These are phyloP conservation scores for Eugnorisma glareosa DNA, from an alignment of 2,888 invertebrate genomes.

Conservation along the genomic window DNA sequence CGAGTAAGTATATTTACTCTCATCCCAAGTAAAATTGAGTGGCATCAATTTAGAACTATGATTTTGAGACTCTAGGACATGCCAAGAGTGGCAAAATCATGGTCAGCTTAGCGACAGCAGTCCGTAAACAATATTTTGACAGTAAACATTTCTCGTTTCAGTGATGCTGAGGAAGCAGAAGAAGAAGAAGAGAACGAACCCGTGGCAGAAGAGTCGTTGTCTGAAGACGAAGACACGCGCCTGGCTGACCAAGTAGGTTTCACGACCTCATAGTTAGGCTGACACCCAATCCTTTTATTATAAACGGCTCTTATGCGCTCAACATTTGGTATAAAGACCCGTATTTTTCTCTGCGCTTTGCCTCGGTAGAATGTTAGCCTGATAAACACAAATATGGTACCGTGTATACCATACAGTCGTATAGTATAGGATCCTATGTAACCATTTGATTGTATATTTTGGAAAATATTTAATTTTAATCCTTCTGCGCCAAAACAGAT, in stretches of 20 bases:
- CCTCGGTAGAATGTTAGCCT: background rate
- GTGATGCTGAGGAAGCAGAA: constrained; percentile 77
- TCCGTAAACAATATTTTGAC: background rate
- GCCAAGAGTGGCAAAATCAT: background rate
- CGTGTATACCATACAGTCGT: background rate
- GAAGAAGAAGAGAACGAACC: constrained; percentile 74
- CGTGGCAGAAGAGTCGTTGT: constrained; percentile 66
- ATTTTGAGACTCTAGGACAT: background rate
- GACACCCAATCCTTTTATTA: background rate
- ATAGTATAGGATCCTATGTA: background rate
- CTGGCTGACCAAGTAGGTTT: constrained; percentile 67
- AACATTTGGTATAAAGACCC: background rate
- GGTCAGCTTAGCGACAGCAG: background rate
- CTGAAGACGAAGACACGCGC: constrained; percentile 67
- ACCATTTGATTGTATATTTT: background rate
- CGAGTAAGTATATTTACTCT: constrained; percentile 27
- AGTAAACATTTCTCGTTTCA: constrained; percentile 43
- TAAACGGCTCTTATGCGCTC: background rate
- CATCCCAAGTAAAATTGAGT: background rate
- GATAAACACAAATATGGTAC: background rate
- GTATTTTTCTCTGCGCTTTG: background rate
- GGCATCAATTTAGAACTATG: background rate
- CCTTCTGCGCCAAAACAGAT: background rate
- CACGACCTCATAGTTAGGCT: background rate
- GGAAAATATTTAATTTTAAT: background rate